A percentile compares a stretch with the other conserved stretches of the same genome.
Evolutionary conservation across 2,797 vertebrate genomes (phyloP).

Genomic region (Hylomyscus alleni): DNA sequence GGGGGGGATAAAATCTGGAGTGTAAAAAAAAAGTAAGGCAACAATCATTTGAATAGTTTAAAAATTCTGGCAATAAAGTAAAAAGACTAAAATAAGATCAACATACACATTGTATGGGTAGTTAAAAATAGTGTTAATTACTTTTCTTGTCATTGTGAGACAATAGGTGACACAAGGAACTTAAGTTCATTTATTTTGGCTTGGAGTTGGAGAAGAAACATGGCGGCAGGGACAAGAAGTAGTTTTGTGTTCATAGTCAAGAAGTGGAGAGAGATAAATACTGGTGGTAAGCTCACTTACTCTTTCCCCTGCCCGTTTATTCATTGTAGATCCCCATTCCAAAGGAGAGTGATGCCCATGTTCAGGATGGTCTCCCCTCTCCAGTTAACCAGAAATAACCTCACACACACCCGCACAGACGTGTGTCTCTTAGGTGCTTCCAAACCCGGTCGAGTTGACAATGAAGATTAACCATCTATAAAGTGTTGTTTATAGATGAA

Average conservation of each 20-base stretch:
- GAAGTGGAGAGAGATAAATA: not conserved
- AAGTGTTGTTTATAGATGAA: not conserved
- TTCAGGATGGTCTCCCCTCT: not conserved
- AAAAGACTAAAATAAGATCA: conserved; percentile 16
- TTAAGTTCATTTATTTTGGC: not conserved
- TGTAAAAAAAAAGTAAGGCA: not conserved
- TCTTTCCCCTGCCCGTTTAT: not conserved
- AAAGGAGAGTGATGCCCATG: not conserved
- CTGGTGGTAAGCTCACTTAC: not conserved
- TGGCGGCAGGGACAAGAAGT: not conserved
- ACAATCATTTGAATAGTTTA: not conserved
- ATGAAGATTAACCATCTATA: not conserved
- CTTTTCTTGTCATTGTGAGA: not conserved
- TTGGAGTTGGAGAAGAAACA: not conserved
- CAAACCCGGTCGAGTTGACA: not conserved
- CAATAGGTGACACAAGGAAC: not conserved
- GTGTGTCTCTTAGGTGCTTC: not conserved
- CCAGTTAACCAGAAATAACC: not conserved
- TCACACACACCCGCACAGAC: not conserved
- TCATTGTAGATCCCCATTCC: not conserved
- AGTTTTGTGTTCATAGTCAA: not conserved
- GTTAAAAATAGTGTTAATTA: not conserved
- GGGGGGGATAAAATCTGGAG: no score
- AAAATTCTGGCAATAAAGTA: not conserved
- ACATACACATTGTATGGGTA: not conserved